phyloP scores from a whole-genome alignment of 2,797 vertebrate genomes.

The Etheostoma nigrum region DNA sequence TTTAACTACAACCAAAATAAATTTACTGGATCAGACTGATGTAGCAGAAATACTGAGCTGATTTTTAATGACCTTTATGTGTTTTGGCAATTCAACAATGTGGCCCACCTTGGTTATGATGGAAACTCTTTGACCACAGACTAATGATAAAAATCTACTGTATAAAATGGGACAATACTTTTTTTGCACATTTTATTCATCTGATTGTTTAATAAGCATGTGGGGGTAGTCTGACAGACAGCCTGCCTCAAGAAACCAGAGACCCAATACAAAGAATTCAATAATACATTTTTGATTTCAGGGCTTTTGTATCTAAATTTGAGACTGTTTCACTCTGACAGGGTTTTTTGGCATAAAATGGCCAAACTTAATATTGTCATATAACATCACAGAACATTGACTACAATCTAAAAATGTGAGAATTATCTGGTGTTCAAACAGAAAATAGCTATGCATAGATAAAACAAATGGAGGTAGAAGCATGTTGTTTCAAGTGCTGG shows the following conservation, averaged over 20 bases:
- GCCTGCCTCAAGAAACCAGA: neutral
- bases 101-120: neutral
- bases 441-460: neutral
- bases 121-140: constrained; percentile 6
- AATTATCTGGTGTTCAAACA: no score
- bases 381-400: neutral
- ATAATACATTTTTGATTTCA: neutral
- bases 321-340: neutral
- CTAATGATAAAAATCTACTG: neutral
- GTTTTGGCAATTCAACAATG: constrained; percentile 16
- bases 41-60: neutral
- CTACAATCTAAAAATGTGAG: neutral
- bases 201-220: constrained; percentile 4
- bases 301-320: neutral
- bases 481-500: neutral
- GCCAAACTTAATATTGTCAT: neutral
- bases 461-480: neutral
- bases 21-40: constrained; percentile 14
- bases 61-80: constrained; percentile 14
- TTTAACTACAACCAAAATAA: constrained; percentile 49
- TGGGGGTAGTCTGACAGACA: neutral
- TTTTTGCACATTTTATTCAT: constrained; percentile 1
- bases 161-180: neutral
- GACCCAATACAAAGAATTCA: neutral
- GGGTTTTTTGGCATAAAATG: neutral